Base-by-base conservation (phyloP, 2,113 vertebrate species). In the Catharus minimus region DNA sequence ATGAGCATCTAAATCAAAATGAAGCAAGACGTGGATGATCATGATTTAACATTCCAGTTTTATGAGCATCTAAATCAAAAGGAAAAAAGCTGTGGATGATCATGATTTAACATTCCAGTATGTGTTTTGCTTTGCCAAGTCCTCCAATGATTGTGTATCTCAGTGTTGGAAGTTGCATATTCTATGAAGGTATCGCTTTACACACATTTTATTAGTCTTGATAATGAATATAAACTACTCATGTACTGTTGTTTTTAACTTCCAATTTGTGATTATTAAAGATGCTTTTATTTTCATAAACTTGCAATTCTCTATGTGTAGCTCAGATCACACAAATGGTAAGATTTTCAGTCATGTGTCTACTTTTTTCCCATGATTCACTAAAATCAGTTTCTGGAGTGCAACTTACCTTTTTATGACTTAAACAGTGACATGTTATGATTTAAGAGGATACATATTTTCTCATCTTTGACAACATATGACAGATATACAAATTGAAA, bases 1-100 rank as follows among this genome's bases (percentile, higher is more conserved):
- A 98, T 98, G 98, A 97, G 97, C 64, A 58, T 98, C 93, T 98
- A 67, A 97, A 77, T 39, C 76, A 47, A 69, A 69, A 79, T 2
- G 3, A 36, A 36, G 33, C 33, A 36, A 36, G 33, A 36, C 33
- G 0, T 36, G 58, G 30, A 50, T 67, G 69, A 86, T 62, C 50
- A 13, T 4, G 2, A 61, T 49, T 39, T 67, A 60, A 91, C 97
- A 96, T 97, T 97, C 96, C 93, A 39, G 15, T 79, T 72, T 97
- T 43, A 98, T 97, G 97, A 97, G 97, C 71, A 50, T 98, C 93
- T 98, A 67, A 97, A 77, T 39, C 76, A 47, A 69, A 69, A 79
- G 62, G 73, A 77, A 77, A 72, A 46, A 90, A 92, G 57, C 57
- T 2, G 3, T 39, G 64, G 36, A 52, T 76, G 64, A 90, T 52